Percentiles rank a stretch among this genome's conserved stretches.
These are phyloP conservation scores for Nesogale talazaci DNA, from an alignment of 2,113 vertebrate genomes.

Conservation along the genomic window DNA sequence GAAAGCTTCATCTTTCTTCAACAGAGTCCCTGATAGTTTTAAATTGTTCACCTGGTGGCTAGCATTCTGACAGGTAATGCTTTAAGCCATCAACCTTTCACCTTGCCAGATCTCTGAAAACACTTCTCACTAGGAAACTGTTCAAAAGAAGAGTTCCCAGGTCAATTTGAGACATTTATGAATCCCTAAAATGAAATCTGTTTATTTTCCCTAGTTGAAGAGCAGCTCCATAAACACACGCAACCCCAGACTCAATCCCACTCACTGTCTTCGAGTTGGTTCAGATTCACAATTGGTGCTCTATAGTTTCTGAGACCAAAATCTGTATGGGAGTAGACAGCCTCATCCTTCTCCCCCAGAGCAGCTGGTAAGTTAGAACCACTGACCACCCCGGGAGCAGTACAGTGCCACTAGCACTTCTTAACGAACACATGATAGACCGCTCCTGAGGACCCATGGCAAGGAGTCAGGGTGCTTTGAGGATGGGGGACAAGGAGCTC, in stretches of 20 bases:
- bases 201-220: conserved; percentile 9
- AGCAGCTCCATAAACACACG: conserved; percentile 11
- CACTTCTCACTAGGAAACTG: conserved; percentile 22
- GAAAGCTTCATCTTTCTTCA: neutral
- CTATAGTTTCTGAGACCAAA: no score
- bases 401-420: no score
- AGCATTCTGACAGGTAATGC: neutral
- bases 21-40: neutral
- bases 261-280: no score
- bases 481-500: conserved; percentile 29
- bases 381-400: no score
- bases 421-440: neutral
- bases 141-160: neutral
- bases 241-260: no score
- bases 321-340: no score
- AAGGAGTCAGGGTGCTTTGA: neutral
- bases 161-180: neutral
- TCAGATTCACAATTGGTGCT: no score
- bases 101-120: neutral
- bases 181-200: neutral
- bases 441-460: neutral
- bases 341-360: no score
- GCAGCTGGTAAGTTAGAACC: no score
- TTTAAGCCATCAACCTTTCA: no score
- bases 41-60: neutral